Base-by-base conservation (phyloP, 2,888 invertebrate genomes). In the Eulithis prunata region DNA sequence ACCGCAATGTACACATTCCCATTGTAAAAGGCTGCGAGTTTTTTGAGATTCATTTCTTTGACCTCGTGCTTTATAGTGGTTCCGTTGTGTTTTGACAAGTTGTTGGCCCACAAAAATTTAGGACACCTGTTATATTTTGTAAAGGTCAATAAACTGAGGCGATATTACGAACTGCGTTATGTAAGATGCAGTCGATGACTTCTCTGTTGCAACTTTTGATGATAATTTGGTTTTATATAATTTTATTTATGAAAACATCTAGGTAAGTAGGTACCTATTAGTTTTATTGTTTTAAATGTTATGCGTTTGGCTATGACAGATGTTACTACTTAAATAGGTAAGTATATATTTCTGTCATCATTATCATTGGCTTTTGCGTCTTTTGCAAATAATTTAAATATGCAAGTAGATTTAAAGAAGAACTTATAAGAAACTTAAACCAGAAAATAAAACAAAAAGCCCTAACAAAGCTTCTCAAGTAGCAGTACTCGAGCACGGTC, bases 41-140 rank as follows among this genome's bases (percentile, higher is more conserved):
- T 74, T 41, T 73, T 71, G 68, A 72, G 71, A 73, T 71, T 73
- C 72, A 78, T 79, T 79, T 79, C 75, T 75, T 77, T 76, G 81
- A 79, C 78, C 79, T 71, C 71, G 71, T 73, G 63, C 64, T 62
- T 55, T 58, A 68, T 62, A 67, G 65, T 64, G 64, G 79, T 85
- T 81, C 86, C 85, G 84, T 88, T 89, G 85, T 85, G 77, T 89
- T 87, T 86, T 88, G 87, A 86, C 88, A 86, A 83, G 84, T 78
- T 81, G 82, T 87, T 88, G 86, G 79, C 78, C 78, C 78, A 80
- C 74, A 73, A 79, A 77, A 79, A 87, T 85, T 83, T 88, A 78
- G 85, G 84, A 80, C 88, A 86, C 81, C 79, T 84, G 84, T 73
- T 80, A 71, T 75, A 70, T 76, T 69, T 71, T 62, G 54, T 14